A percentile compares a stretch with the other conserved stretches of the same genome.
Conservation (phyloP, 2,797 vertebrate genomes). For the Loriculus beryllinus region DNA sequence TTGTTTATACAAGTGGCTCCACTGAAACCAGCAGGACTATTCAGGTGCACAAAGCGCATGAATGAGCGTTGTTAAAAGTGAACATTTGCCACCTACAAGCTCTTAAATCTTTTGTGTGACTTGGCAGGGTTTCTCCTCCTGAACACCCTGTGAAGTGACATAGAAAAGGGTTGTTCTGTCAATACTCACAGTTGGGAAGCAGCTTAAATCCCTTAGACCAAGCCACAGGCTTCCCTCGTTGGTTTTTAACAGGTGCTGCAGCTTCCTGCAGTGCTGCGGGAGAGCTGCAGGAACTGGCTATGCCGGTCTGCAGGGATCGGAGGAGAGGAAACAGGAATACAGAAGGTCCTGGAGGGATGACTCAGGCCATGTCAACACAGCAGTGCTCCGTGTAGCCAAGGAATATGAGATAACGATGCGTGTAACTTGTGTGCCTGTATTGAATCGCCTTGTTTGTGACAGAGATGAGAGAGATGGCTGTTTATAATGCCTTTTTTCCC, state of each 20-base stretch:
- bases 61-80: neutral
- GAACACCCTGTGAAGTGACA: neutral
- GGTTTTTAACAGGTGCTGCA: neutral
- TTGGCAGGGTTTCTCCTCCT: neutral
- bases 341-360: neutral
- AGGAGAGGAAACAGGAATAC: neutral
- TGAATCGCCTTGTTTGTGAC: neutral
- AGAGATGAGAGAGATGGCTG: neutral
- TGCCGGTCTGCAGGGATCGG: neutral
- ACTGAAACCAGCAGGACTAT: neutral
- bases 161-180: neutral
- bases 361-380: neutral
- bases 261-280: neutral
- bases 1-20: neutral
- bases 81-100: neutral
- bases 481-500: neutral
- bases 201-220: neutral
- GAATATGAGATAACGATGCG: neutral
- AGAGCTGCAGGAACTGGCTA: neutral
- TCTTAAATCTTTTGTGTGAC: neutral
- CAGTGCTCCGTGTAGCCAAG: neutral
- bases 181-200: neutral
- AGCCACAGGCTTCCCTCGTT: neutral
- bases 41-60: neutral
- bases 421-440: neutral